Percentiles rank a stretch among this genome's conserved stretches.
Evolutionary conservation across 2,888 invertebrate species (phyloP).

Genomic region (Plagodis dolabraria): DNA sequence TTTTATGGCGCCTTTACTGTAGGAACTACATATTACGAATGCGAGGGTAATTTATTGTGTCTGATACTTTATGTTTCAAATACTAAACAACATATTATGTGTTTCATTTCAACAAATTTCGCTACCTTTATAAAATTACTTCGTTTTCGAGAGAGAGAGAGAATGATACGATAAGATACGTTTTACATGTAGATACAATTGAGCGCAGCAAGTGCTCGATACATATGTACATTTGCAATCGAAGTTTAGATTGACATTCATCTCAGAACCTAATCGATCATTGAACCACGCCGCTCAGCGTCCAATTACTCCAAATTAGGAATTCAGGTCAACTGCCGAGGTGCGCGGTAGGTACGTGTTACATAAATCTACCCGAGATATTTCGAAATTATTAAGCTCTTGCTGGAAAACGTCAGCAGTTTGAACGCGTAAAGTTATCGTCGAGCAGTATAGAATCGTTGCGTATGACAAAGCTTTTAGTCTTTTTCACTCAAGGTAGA

Average conservation of each 20-base stretch:
- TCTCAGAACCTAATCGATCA: constrained; percentile 1
- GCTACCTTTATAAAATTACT: too few relatives aligned
- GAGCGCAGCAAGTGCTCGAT: not conserved
- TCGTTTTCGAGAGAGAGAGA: too few relatives aligned
- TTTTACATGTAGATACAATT: too few relatives aligned
- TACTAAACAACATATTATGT: too few relatives aligned
- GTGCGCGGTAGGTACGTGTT: constrained; percentile 28
- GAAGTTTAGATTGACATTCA: constrained; percentile 13
- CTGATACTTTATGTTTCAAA: too few relatives aligned
- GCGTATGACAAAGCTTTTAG: too few relatives aligned
- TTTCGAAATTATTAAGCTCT: constrained; percentile 34
- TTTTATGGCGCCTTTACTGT: not conserved
- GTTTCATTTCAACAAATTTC: too few relatives aligned
- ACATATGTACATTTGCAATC: not conserved
- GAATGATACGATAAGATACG: too few relatives aligned
- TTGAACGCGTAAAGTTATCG: constrained; percentile 22
- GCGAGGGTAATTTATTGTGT: too few relatives aligned
- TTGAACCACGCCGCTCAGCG: not conserved
- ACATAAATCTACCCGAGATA: constrained; percentile 28
- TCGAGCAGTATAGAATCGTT: not conserved
- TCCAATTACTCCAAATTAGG: constrained; percentile 30
- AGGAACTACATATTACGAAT: too few relatives aligned
- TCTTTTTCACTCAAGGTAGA: too few relatives aligned
- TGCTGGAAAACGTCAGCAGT: constrained; percentile 26
- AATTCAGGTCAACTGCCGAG: constrained; percentile 34